Conservation (phyloP, 2,113 vertebrate genomes). For the Capreolus pygargus region DNA sequence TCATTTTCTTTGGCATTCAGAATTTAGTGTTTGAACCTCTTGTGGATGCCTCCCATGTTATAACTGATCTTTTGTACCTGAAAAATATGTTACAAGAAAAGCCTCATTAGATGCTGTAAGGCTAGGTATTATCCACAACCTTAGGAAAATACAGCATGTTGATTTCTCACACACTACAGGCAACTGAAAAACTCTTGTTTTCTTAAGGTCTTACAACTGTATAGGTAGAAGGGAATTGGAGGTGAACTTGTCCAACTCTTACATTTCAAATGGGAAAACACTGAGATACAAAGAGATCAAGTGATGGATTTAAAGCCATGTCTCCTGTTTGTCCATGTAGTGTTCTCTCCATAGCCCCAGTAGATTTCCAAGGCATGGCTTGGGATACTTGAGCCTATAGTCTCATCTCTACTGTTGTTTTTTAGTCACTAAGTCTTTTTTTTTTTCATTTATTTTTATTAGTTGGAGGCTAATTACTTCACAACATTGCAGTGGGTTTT, state of each 20-base stretch:
- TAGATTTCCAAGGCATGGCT: not conserved
- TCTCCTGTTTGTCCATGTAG: not conserved
- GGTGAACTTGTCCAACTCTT: not conserved
- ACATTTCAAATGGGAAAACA: not conserved
- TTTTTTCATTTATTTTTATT: too few species aligned
- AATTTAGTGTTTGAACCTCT: not conserved
- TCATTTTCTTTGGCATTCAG: not conserved
- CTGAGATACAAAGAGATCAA: not conserved
- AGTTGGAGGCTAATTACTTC: too few species aligned
- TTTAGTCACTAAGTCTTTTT: not conserved
- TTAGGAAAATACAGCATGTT: not conserved
- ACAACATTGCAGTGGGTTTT: too few species aligned
- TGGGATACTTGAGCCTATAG: not conserved
- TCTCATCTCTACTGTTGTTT: not conserved
- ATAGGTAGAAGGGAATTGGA: not conserved
- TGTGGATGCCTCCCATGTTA: not conserved
- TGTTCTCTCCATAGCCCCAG: not conserved
- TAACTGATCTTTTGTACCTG: not conserved
- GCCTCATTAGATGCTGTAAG: not conserved
- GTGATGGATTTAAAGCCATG: accelerated
- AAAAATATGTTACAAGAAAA: not conserved
- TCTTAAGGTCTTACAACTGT: not conserved
- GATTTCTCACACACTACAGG: not conserved
- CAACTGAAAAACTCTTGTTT: not conserved
- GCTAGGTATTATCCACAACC: not conserved